These are phyloP conservation scores for Nymphalis urticae DNA, from an alignment of 2,888 invertebrate species.

Conservation along the genomic window DNA sequence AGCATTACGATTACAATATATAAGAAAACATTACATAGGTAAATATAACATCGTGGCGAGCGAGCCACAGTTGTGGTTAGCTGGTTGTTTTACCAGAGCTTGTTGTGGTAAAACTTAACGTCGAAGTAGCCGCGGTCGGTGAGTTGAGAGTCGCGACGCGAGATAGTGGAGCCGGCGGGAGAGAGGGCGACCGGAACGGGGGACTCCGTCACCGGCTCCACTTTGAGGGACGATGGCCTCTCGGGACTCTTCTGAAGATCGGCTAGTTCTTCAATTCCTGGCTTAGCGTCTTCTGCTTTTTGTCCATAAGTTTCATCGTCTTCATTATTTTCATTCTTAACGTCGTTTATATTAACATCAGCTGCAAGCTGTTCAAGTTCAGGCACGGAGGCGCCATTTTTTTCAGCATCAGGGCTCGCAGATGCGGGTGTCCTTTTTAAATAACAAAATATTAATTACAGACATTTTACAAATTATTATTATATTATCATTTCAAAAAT, in stretches of 20 bases:
- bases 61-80: conserved; percentile 13
- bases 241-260: conserved; percentile 39
- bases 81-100: conserved; percentile 83
- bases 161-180: conserved; percentile 44
- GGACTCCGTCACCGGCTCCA: conserved; percentile 39
- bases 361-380: background rate
- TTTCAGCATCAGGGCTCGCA: conserved; percentile 20
- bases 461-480: too few relatives aligned
- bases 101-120: conserved; percentile 89
- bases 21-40: background rate
- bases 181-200: conserved; percentile 32
- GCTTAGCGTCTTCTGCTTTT: conserved; percentile 20
- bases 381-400: background rate
- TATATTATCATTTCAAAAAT: background rate
- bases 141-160: conserved; percentile 66
- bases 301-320: conserved; percentile 13
- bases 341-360: background rate
- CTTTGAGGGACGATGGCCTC: conserved; percentile 48
- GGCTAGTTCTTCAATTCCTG: conserved; percentile 26
- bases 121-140: conserved; percentile 87
- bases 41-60: background rate
- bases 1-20: conserved; percentile 6
- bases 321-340: background rate
- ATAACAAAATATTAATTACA: background rate
- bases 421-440: conserved; percentile 13